Base-by-base conservation (phyloP, 2,113 vertebrate species). In the Syngnathus floridae region DNA sequence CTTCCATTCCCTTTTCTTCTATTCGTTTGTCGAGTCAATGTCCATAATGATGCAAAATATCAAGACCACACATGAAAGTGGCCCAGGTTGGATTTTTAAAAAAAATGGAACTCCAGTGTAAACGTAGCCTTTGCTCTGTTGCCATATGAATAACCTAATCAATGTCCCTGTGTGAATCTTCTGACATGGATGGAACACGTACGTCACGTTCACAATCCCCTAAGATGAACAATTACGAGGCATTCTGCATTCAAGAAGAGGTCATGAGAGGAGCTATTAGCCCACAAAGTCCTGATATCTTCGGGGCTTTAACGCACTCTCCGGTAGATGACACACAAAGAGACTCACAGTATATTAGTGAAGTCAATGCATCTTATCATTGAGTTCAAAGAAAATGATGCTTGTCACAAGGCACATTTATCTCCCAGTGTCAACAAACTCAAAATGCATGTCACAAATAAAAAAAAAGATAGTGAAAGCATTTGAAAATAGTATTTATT, bases 231-330 rank as follows among this genome's bases (percentile, higher is more conserved):
- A 79, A 72, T 81, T 71, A 71, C 61, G 65, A 74, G 60, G 66
- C 64, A 61, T 62, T 57, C 54, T 62, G 69, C 64, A 73, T 31
- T 57, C 10, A 4, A 35, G 13, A 60, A 51, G 58, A 17, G 17
- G 17, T 36, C 55, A 78, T 61, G 55, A 60, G 64, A 67, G 58
- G 66, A 71, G 66, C 78, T 46, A 78, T 84, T 78, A 82, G 60
- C 63, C 49, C 60, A 71, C 65, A 2, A 21, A 78, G 69, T 62
- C 66, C 21, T 70, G 36, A 1, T 43, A 68, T 74, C 73, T 72
- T 66, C 16, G 10, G 57, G 75, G 71, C n/a, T 37, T 76, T 70
- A 70, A 74, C n/a, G 7, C 69, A 78, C 43, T 70, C 73, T 61
- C 11, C 51, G 22, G 35, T 45, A 72, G 55, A 66, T 61, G 66